A percentile compares a stretch with the other conserved stretches of the same genome.
These are phyloP conservation scores for Sminthurides bifidus DNA, from an alignment of 1,140 invertebrate genomes.

Conservation along the genomic window DNA sequence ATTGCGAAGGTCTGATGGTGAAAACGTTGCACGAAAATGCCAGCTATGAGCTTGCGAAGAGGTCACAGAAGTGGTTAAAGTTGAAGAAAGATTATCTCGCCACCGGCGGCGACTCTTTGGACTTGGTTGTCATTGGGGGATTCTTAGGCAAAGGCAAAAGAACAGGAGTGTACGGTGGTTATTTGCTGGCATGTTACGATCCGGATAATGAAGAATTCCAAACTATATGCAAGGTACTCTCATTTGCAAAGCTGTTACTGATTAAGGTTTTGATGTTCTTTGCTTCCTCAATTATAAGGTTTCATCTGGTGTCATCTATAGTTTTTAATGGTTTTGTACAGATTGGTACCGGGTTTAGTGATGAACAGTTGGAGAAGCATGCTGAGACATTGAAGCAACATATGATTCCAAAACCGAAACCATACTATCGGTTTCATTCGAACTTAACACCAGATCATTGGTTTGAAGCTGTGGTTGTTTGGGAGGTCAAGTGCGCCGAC, in stretches of 20 bases:
- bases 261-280: conserved; percentile 1
- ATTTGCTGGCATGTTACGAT: conserved; percentile 94
- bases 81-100: conserved; percentile 97
- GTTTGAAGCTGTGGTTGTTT: conserved; percentile 86
- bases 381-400: conserved; percentile 66
- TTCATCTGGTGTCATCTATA: not conserved
- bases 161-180: conserved; percentile 89
- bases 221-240: conserved; percentile 68
- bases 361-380: conserved; percentile 73
- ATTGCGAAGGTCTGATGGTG: conserved; percentile 98
- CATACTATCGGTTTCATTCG: conserved; percentile 75
- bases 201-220: conserved; percentile 87
- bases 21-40: conserved; percentile 88
- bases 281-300: not conserved
- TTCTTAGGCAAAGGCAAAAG: conserved; percentile 89
- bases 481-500: conserved; percentile 98
- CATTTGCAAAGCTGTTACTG: conserved; percentile 3
- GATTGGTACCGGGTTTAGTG: conserved; percentile 95
- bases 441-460: conserved; percentile 79
- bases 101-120: conserved; percentile 83
- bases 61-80: conserved; percentile 95
- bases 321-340: conserved; percentile 37
- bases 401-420: conserved; percentile 57
- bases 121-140: conserved; percentile 91
- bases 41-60: conserved; percentile 94